Evolutionary conservation across 2,888 invertebrate genomes (phyloP), one percentile per base, ranked within the genome.

Genomic region (Philopedon plagiatum): DNA sequence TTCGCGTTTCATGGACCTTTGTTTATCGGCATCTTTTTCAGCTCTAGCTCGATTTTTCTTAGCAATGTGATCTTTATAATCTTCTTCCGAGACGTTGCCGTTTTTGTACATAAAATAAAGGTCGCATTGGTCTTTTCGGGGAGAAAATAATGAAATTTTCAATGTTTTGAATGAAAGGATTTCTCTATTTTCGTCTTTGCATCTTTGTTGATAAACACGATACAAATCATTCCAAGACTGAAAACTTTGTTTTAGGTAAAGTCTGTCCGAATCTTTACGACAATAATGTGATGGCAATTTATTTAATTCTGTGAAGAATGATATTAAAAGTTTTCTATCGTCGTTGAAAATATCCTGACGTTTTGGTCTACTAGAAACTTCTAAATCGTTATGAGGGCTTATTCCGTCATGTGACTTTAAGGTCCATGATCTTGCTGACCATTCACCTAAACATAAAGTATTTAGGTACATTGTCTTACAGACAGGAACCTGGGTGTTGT

Each of bases 261-360:
- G 60, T n/a, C 32, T 15, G 23, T 70, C 56, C 32, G 73, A 64
- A 21, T 73, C 56, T 41, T 70, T 65, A 39, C 70, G 19, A 41
- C 70, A 66, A 37, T 66, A 71, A 61, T 70, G 70, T 19, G 62
- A 73, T 39, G 63, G 73, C 7, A 73, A 41, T 41, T 73, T 68
- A 62, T 72, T 66, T 29, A 62, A 56, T 21, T 56, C 63, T 23
- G 39, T 34, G 19, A 65, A 19, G 23, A 65, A 65, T 29, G 5
- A 26, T 13, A 29, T 23, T 61, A 39, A 18, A 9, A 61, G 44
- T 41, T 61, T 23, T 44, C 15, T 44, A 29, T 49, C 39, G 1
- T 61, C 41, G n/a, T 61, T 41, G 21, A 61, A 61, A 41, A 44
- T 18, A 37, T 58, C 34, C 9, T 34, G 37, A n/a, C 58, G 58